Conservation (phyloP, 2,888 invertebrate species). For the Andrena hattorfiana region DNA sequence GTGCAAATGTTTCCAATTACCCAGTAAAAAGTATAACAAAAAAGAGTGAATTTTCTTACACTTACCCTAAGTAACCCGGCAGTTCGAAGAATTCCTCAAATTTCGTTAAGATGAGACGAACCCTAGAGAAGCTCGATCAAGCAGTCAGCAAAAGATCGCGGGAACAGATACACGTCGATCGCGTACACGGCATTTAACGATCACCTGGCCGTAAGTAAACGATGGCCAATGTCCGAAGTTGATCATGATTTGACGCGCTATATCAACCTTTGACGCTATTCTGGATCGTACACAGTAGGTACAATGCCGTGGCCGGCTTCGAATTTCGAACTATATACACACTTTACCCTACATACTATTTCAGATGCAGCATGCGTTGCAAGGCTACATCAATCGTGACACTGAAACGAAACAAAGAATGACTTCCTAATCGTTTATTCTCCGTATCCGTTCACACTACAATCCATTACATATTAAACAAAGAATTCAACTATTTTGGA, state of each 20-base stretch:
- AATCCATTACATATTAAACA: neutral
- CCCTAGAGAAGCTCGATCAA: slow-evolving; percentile 28
- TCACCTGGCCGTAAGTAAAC: slow-evolving; percentile 40
- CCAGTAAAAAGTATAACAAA: neutral
- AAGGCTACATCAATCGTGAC: slow-evolving; percentile 12
- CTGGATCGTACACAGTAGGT: slow-evolving; percentile 24
- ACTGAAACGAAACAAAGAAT: neutral
- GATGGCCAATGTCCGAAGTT: slow-evolving; percentile 55
- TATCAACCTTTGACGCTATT: slow-evolving; percentile 48
- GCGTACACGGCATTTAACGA: slow-evolving; percentile 24
- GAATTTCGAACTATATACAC: slow-evolving; percentile 49
- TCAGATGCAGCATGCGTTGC: slow-evolving; percentile 38
- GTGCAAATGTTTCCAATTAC: neutral
- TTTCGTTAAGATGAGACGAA: slow-evolving; percentile 4
- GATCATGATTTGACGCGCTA: slow-evolving; percentile 47
- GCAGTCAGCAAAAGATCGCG: slow-evolving; percentile 13
- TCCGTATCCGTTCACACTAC: neutral
- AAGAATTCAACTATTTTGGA: too few species aligned
- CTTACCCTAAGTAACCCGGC: slow-evolving; percentile 32
- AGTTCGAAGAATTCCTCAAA: slow-evolving; percentile 30
- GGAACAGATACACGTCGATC: slow-evolving; percentile 23
- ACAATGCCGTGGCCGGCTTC: slow-evolving; percentile 32
- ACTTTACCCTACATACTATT: slow-evolving; percentile 48
- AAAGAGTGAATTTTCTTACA: neutral
- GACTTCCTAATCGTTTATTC: slow-evolving; percentile 16